phyloP scores from a whole-genome alignment of 2,888 invertebrate species.

The Oxystoma pomonae region DNA sequence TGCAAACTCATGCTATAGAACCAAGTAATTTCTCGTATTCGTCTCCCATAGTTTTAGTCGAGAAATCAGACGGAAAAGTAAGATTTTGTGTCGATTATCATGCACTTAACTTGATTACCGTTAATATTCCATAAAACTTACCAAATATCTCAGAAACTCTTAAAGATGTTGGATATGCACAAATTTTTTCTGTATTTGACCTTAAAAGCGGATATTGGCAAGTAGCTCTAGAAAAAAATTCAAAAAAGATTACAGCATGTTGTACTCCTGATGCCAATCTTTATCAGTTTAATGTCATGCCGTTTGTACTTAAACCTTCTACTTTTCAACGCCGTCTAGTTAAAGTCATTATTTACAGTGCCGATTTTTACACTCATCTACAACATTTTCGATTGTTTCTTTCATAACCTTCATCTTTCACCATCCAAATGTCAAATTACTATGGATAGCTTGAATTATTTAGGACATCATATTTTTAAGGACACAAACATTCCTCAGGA shows the following conservation, averaged over 20 bases:
- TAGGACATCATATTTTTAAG: background rate
- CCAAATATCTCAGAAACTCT: background rate
- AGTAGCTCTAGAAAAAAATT: background rate
- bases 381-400: background rate
- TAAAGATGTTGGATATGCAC: background rate
- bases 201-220: background rate
- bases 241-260: background rate
- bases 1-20: too few species aligned
- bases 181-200: background rate
- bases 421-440: background rate
- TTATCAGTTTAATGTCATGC: background rate
- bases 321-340: slow-evolving; percentile 21
- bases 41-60: too few species aligned
- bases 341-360: slow-evolving; percentile 28
- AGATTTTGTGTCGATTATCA: too few species aligned
- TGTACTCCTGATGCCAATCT: background rate
- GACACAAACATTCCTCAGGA: background rate
- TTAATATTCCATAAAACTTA: too few species aligned
- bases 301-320: background rate
- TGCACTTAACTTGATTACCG: too few species aligned
- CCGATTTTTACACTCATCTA: background rate
- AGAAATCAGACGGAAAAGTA: too few species aligned
- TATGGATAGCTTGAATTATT: background rate
- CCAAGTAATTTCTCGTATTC: too few species aligned
- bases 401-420: too few species aligned